Evolutionary conservation across 2,888 invertebrate species (phyloP), one percentile per base, ranked within the genome.

Genomic region (Rhorus exstirpatorius): DNA sequence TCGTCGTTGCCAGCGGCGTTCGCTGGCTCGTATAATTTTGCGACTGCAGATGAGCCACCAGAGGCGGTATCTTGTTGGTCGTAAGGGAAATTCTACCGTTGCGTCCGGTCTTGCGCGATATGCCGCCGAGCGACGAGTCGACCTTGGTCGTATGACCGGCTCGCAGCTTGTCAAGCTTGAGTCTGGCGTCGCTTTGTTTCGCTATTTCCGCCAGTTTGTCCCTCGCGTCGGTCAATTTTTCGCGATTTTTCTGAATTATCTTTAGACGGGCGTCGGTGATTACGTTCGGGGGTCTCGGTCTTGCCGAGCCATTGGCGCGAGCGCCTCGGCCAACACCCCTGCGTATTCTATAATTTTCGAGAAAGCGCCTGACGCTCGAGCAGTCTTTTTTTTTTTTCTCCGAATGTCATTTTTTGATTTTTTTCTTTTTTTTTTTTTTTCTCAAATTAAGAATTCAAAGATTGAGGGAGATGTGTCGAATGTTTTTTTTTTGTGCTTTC

Each of bases 191-290:
- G 8, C 93, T 94, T 72, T 95, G 95, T 89, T 96, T 96, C 0
- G 97, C 96, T 86, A 96, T 95, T 92, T 96, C 95, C 2, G 95
- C 95, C 68, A 97, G 93, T 88, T 97, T 96, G 86, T 97, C 97
- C 80, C 97, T 94, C 0, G 97, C 97, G 94, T 97, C 97, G 0
- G 94, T 94, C 26, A 97, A 95, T 88, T 96, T 96, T 61, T 94
- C 95, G 63, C 97, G 94, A 90, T 97, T 97, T 89, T 96, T 97
- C 61, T 96, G 95, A 85, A 97, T 96, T 49, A 97, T 96, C 93
- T 96, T 96, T 85, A 96, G 95, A 63, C 97, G 94, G 17, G 97
- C 97, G 94, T 97, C 97, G 2, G 93, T 93, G 35, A 94, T 85
- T 53, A 87, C 53, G 14, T 87, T 83, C 1, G 85, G 60, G 17